phyloP scores from a whole-genome alignment of 2,113 vertebrate genomes.

The Geococcyx californianus region DNA sequence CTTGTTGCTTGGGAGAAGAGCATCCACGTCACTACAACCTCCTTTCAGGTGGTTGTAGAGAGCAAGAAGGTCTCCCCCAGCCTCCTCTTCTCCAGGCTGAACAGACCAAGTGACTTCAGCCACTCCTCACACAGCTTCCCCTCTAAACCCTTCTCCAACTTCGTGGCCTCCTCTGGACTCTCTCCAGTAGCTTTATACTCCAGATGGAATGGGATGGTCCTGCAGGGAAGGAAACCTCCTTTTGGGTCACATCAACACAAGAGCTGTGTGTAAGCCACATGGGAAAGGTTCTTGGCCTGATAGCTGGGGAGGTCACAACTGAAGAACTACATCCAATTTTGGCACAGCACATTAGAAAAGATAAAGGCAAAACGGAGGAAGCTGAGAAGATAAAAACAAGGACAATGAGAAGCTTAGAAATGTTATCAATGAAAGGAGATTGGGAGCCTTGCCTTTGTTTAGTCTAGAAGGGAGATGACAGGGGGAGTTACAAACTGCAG shows the following conservation, averaged over 20 bases:
- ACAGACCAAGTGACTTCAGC: no score
- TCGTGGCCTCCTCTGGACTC: no score
- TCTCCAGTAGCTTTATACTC: no score
- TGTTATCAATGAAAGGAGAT: background rate
- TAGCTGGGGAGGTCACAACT: background rate
- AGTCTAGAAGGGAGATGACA: background rate
- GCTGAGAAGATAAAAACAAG: background rate
- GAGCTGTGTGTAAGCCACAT: background rate
- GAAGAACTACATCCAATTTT: background rate
- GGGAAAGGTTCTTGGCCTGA: background rate
- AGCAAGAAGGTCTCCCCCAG: no score
- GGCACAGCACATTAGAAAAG: background rate
- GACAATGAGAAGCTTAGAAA: background rate
- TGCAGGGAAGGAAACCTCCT: background rate
- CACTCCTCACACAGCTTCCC: no score
- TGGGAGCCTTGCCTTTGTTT: background rate
- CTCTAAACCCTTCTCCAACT: no score
- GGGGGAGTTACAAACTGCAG: background rate
- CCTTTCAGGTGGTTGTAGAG: no score
- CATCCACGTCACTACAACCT: no score
- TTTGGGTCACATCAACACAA: background rate
- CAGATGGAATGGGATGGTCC: background rate
- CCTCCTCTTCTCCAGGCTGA: no score
- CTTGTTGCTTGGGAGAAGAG: no score
- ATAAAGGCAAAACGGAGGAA: background rate